Evolutionary conservation across 1,140 invertebrate genomes (phyloP), one percentile per base, ranked within the genome.

Genomic region (Zaprionus camerounensis): DNA sequence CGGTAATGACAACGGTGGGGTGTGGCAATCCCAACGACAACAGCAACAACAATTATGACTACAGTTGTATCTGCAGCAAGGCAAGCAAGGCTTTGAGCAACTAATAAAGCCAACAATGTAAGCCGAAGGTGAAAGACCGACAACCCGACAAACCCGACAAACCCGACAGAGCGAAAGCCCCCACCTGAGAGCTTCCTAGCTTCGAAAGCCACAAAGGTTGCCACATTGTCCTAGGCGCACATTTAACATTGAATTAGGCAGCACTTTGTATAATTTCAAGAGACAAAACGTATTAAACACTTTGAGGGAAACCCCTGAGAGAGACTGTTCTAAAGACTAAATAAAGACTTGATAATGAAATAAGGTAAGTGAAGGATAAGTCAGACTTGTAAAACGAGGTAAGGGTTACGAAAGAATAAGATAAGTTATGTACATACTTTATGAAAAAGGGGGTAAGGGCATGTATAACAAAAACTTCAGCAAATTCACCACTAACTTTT

Each of bases 31-130:
- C 1, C n/a, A 51, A 15, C 36, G 5, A 38, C 3, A n/a, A 15
- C 1, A n/a, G 5, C 36, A 49, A 46, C 51, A 28, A 63, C 31
- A 55, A 55, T 56, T 13, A 51, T 36, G 36, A 26, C 57, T 22
- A 58, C 38, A 11, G 17, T 49, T 11, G 11, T 17, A 49, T 11
- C 11, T 49, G 2, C 46, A 51, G 12, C 46, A 13, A 51, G 17
- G 4, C 24, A 26, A 22, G 9, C 20, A 22, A 11, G 17, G 9
- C 46, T 11, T 49, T 5, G 20, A 5, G 17, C 46, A 49, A 49
- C 17, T 49, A 51, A 51, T 51, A 51, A 51, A 51, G 20, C 46
- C 46, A 24, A 51, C 46, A 51, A 1, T 51, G 46, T 24, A 51
- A 51, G 46, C 20, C 46, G 20, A 24, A 51, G 46, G 46, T 51